Evolutionary conservation across 2,888 invertebrate species (phyloP), one percentile per base, ranked within the genome.

Genomic region (Dynastes hyllus): DNA sequence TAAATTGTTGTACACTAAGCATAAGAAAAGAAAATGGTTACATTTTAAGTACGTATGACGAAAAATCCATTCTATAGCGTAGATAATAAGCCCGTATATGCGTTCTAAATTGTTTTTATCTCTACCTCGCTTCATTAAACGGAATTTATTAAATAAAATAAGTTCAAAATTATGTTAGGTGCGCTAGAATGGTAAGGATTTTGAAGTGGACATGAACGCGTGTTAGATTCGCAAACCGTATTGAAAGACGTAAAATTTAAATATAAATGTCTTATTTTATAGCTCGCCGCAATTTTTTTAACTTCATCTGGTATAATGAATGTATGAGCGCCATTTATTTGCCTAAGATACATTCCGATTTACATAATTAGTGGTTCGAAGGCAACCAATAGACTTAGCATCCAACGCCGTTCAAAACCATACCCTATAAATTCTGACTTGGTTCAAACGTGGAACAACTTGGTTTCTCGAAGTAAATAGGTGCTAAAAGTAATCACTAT

Each of bases 201-300:
- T 27, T 61, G 2, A 29, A 61, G 11, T 11, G 9, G 27, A 67
- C n/a, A 11, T 29, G 22, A 2, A 27, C 11, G 27, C 61, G 16
- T 22, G 40, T 45, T 67, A 67, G 45, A 45, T 67, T 4, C 67
- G 37, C 29, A 11, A 16, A 45, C 45, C 8, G 55, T 37, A 40
- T 58, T 22, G 37, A 16, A 58, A 55, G 16, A 22, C 22, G 71
- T 32, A 58, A 71, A 71, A 71, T 58, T 71, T 71, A 40, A 71
- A 71, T 71, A 40, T 40, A 71, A 58, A 71, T 71, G 71, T 71
- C 71, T 71, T 71, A 71, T 71, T 71, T 58, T 71, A 71, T 58
- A 37, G 71, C 13, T n/a, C 11, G 13, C 2, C 8, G 55, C 16
- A 53, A 4, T 55, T 58, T 71, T 71, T 71, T 22, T 37, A 55